A percentile compares a stretch with the other conserved stretches of the same genome.
Conservation (phyloP, 2,797 vertebrate species). For the Triplophysa yarkandensis region DNA sequence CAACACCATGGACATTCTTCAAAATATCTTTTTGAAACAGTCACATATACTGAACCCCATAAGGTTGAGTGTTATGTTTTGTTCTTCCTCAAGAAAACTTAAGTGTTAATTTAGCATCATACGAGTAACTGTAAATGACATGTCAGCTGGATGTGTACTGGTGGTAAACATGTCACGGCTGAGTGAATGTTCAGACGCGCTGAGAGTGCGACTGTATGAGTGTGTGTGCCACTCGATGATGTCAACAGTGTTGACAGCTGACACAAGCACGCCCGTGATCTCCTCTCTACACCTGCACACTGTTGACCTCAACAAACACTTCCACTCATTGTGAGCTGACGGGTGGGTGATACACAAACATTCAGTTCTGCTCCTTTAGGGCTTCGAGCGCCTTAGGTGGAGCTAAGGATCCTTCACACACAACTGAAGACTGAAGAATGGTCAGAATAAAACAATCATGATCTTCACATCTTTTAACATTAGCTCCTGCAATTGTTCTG, state of each 20-base stretch:
- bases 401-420: conserved; percentile 21
- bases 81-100: too few relatives aligned
- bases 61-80: too few relatives aligned
- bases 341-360: conserved; percentile 58
- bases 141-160: not conserved
- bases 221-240: conserved; percentile 8
- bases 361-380: conserved; percentile 66
- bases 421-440: not conserved
- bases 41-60: too few relatives aligned
- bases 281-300: conserved; percentile 22
- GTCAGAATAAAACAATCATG: too few relatives aligned
- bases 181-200: not conserved
- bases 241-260: not conserved
- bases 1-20: too few relatives aligned
- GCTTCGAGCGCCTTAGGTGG: conserved; percentile 52
- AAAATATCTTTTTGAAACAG: too few relatives aligned
- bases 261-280: not conserved
- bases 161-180: not conserved
- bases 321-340: conserved; percentile 7
- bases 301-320: conserved; percentile 18
- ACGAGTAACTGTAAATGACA: not conserved
- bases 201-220: not conserved
- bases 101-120: too few relatives aligned
- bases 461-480: too few relatives aligned
- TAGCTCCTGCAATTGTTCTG: too few relatives aligned